Percentiles rank a stretch among this genome's conserved stretches.
phyloP scores from a whole-genome alignment of 2,797 vertebrate genomes.

The Columba guinea region DNA sequence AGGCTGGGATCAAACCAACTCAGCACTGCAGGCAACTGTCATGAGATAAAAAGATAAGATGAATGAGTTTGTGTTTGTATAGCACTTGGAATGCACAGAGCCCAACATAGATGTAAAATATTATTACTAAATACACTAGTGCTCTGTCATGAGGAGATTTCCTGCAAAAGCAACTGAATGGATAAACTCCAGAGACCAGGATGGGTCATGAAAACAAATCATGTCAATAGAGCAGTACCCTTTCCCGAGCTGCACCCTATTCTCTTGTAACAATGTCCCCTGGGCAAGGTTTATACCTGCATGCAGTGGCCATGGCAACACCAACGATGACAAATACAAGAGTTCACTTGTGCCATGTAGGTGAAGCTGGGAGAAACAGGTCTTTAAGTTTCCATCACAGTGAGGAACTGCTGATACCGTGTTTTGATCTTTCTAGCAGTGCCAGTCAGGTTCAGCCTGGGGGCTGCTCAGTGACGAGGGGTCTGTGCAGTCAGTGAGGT shows the following conservation, averaged over 20 bases:
- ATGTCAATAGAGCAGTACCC: background rate
- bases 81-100: conserved; percentile 37
- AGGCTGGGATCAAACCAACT: conserved; percentile 54
- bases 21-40: conserved; percentile 54
- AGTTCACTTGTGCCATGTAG: background rate
- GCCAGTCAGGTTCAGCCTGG: background rate
- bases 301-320: conserved; percentile 28
- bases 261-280: background rate
- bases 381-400: background rate
- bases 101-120: background rate
- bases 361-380: background rate
- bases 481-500: background rate
- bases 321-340: background rate
- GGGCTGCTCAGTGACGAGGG: background rate
- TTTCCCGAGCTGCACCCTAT: background rate
- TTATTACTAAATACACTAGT: background rate
- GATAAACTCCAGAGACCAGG: background rate
- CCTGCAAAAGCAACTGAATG: conserved; percentile 19
- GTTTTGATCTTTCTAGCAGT: background rate
- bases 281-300: conserved; percentile 37
- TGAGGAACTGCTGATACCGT: fast-evolving
- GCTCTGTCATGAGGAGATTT: background rate
- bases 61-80: conserved; percentile 44
- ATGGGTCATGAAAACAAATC: background rate
- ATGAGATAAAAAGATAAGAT: conserved; percentile 61